These are phyloP conservation scores for Volucella bombylans DNA, from an alignment of 2,888 invertebrate species.

Conservation along the genomic window DNA sequence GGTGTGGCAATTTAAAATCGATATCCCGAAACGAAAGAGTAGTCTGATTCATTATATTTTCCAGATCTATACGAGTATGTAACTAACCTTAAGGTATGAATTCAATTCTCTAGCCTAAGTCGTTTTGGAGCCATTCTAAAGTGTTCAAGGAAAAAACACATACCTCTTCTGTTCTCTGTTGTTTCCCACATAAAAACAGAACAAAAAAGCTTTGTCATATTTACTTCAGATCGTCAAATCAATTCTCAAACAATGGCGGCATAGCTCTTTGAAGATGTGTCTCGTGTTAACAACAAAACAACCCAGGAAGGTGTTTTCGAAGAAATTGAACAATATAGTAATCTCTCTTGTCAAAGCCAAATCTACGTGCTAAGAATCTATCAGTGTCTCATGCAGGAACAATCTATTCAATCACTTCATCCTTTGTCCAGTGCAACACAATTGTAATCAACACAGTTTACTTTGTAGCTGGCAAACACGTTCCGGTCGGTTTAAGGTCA, in stretches of 20 bases:
- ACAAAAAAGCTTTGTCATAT: background rate
- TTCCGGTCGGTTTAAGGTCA: constrained; percentile 46
- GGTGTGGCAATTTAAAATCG: too few species aligned
- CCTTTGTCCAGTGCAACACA: constrained; percentile 44
- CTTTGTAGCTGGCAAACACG: constrained; percentile 13
- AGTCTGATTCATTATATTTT: too few species aligned
- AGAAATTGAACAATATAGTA: constrained; percentile 35
- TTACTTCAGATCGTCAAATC: too few species aligned
- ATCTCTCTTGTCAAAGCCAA: constrained; percentile 34
- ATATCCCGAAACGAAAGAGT: too few species aligned
- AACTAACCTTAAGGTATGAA: too few species aligned
- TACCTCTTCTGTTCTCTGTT: too few species aligned
- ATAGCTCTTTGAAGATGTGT: background rate
- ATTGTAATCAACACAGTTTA: constrained; percentile 29
- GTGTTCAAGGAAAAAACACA: too few species aligned
- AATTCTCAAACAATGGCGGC: background rate
- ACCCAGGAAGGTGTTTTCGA: constrained; percentile 8
- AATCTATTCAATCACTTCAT: constrained; percentile 22
- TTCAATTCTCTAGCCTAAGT: too few species aligned
- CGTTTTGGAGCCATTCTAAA: too few species aligned
- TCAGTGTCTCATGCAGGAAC: constrained; percentile 4
- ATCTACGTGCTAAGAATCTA: constrained; percentile 53
- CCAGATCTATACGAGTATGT: too few species aligned
- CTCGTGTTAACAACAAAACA: background rate
- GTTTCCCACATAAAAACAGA: background rate